Evolutionary conservation across 2,888 invertebrate species (phyloP).

Genomic region (Drosophila siamana): DNA sequence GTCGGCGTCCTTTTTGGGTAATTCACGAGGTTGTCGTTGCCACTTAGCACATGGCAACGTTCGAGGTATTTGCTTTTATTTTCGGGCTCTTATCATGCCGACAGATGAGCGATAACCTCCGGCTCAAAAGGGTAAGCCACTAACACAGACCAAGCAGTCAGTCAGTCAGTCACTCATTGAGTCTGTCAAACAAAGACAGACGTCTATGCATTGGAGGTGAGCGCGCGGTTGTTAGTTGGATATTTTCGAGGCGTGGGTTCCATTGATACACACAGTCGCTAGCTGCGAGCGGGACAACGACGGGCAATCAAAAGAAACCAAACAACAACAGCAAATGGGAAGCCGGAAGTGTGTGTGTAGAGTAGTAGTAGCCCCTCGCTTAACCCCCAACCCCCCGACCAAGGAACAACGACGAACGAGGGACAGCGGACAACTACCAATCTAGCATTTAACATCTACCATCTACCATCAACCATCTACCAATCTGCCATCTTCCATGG

Average conservation of each 20-base stretch:
- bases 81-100: slow-evolving; percentile 25
- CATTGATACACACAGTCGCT: too few species aligned
- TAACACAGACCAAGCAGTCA: background rate
- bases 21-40: slow-evolving; percentile 27
- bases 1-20: slow-evolving; percentile 9
- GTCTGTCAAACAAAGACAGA: slow-evolving; percentile 35
- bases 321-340: slow-evolving; percentile 45
- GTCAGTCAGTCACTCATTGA: background rate
- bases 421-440: background rate
- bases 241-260: background rate
- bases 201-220: slow-evolving; percentile 50
- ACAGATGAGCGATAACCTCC: slow-evolving; percentile 38
- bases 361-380: slow-evolving; percentile 48
- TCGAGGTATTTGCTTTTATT: background rate
- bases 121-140: slow-evolving; percentile 2
- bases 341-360: slow-evolving; percentile 61
- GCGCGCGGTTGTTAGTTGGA: slow-evolving; percentile 1
- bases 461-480: background rate
- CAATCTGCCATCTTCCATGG: background rate
- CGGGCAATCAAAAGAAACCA: slow-evolving; percentile 50
- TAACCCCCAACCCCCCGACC: background rate
- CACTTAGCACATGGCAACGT: slow-evolving; percentile 23
- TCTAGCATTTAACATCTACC: background rate
- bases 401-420: too few species aligned
- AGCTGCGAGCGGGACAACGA: slow-evolving; percentile 2